Evolutionary conservation across 2,113 vertebrate genomes (phyloP).

Genomic region (Aldabrachelys gigantea): DNA sequence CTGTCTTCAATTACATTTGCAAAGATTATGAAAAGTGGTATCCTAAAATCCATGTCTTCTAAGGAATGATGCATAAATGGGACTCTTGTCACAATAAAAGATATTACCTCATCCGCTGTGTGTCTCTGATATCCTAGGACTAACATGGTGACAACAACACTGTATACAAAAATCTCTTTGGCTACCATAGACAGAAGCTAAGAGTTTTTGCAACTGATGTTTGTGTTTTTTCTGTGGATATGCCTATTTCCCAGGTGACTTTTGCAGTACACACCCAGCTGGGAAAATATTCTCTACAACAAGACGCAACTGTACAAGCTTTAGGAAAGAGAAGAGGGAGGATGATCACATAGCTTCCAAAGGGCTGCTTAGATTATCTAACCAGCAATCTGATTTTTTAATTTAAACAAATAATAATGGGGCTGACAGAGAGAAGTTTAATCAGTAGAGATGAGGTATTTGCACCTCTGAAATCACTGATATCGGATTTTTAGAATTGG

Average conservation of each 20-base stretch:
- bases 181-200: background rate
- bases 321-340: background rate
- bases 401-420: background rate
- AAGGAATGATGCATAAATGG: background rate
- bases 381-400: background rate
- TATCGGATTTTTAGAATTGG: background rate
- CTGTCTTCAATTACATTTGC: background rate
- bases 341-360: background rate
- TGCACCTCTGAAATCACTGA: background rate
- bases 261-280: fast-evolving
- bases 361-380: background rate
- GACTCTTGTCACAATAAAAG: background rate
- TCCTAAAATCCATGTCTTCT: background rate
- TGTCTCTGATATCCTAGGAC: background rate
- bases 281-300: background rate
- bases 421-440: background rate
- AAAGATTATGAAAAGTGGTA: background rate
- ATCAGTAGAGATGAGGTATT: background rate
- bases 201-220: background rate
- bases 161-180: background rate
- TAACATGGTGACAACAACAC: background rate
- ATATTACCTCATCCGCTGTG: background rate
- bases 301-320: background rate
- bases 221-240: background rate
- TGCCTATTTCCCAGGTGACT: background rate